Percentiles rank a stretch among this genome's conserved stretches.
phyloP scores from a whole-genome alignment of 2,888 invertebrate species.

The Cantharis nigra region DNA sequence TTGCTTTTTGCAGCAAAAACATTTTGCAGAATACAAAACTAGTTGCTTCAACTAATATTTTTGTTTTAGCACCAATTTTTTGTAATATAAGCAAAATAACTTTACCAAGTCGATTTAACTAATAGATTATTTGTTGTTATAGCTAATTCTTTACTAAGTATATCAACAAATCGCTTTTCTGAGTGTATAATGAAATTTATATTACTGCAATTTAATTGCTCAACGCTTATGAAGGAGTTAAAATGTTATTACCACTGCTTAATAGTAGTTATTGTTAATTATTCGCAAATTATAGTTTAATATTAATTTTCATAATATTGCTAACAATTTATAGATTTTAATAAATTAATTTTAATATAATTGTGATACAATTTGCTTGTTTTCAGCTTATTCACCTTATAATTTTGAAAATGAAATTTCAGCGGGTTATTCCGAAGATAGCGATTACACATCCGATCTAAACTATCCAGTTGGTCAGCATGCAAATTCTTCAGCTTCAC shows the following conservation, averaged over 20 bases:
- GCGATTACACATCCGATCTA: slow-evolving; percentile 95
- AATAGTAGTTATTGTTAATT: not conserved
- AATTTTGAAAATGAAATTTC: slow-evolving; percentile 57
- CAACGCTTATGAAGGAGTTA: too few relatives aligned
- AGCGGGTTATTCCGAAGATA: slow-evolving; percentile 96
- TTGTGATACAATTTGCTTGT: not conserved
- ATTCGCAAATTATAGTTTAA: not conserved
- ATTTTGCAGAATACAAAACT: too few relatives aligned
- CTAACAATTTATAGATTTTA: not conserved
- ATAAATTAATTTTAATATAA: not conserved
- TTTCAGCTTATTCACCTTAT: slow-evolving; percentile 52
- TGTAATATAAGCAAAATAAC: too few relatives aligned
- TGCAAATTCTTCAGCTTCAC: slow-evolving; percentile 90
- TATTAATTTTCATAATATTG: not conserved
- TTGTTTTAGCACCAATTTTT: too few relatives aligned
- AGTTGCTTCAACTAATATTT: too few relatives aligned
- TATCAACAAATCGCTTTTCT: too few relatives aligned
- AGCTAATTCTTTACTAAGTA: too few relatives aligned
- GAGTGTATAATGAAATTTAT: too few relatives aligned
- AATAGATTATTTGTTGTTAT: too few relatives aligned
- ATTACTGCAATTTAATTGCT: too few relatives aligned
- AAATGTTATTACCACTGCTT: not conserved
- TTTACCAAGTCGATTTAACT: too few relatives aligned
- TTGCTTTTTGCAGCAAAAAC: too few relatives aligned
- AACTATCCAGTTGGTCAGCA: slow-evolving; percentile 91